These are phyloP conservation scores for Hecatera dysodea DNA, from an alignment of 2,888 invertebrate genomes.

Conservation along the genomic window DNA sequence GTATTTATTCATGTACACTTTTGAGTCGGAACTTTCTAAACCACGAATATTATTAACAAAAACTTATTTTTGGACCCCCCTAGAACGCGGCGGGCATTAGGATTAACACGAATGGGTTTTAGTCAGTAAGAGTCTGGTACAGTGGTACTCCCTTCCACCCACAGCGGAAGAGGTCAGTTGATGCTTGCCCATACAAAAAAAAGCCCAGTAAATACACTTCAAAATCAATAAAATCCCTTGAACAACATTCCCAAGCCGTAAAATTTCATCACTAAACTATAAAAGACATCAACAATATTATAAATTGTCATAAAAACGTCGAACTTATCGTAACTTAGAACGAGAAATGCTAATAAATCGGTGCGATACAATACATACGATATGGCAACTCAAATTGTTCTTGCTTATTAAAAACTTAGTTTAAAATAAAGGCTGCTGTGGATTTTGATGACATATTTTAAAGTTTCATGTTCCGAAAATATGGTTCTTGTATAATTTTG, in stretches of 20 bases:
- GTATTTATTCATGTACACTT: no score
- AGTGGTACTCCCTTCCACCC: no score
- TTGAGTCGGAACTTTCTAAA: no score
- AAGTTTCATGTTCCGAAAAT: background rate
- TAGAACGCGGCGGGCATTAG: no score
- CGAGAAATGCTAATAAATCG: conserved; percentile 55
- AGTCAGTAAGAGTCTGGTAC: no score
- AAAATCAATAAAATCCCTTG: background rate
- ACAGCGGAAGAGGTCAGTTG: no score
- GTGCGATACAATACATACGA: conserved; percentile 42
- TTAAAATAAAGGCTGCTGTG: conserved; percentile 4
- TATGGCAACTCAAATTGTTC: conserved; percentile 70
- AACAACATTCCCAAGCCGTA: conserved; percentile 55
- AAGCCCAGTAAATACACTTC: background rate
- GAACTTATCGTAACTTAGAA: conserved; percentile 50
- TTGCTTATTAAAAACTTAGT: conserved; percentile 28
- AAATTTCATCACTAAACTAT: conserved; percentile 42
- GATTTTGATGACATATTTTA: conserved; percentile 15
- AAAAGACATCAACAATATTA: conserved; percentile 40
- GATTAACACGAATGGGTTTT: no score
- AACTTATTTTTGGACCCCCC: no score
- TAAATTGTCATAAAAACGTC: conserved; percentile 29
- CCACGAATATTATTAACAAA: no score
- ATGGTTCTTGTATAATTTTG: no score
- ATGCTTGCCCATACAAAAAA: no score